Conservation (phyloP, 2,888 invertebrate species). For the Arctia plantaginis region DNA sequence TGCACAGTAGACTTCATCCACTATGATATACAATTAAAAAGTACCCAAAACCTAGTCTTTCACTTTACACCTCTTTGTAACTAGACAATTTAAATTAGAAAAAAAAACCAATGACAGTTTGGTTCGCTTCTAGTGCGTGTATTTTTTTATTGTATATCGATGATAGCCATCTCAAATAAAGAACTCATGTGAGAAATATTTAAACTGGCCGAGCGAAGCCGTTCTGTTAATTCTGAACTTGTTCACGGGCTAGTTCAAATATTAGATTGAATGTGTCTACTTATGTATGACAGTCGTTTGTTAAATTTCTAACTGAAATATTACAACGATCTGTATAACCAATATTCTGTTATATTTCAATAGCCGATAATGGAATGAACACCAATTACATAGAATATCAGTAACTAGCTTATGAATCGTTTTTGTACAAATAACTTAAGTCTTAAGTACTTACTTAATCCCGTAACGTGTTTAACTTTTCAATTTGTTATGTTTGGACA, state of each 20-base stretch:
- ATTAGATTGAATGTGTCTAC: not conserved
- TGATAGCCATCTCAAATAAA: not conserved
- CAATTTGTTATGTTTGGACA: constrained; percentile 46
- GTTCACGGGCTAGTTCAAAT: not conserved
- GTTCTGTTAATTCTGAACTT: too few relatives aligned
- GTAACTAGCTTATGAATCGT: constrained; percentile 55
- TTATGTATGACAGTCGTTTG: not conserved
- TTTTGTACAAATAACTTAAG: constrained; percentile 56
- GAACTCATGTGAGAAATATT: not conserved
- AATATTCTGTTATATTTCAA: constrained; percentile 10
- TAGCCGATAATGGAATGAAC: constrained; percentile 9
- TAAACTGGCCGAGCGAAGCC: not conserved
- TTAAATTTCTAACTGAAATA: constrained; percentile 11
- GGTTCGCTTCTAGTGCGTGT: not conserved
- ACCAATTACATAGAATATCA: constrained; percentile 36
- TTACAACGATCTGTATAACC: not conserved
- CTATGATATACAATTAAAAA: constrained; percentile 12
- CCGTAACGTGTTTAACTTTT: constrained; percentile 40
- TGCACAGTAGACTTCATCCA: not conserved
- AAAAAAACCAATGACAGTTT: not conserved
- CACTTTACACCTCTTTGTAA: not conserved
- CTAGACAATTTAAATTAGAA: not conserved
- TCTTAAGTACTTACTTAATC: constrained; percentile 54
- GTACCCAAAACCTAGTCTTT: not conserved
- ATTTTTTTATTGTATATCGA: constrained; percentile 11